phyloP scores from a whole-genome alignment of 2,797 vertebrate species.

The Leucoraja ocellata region DNA sequence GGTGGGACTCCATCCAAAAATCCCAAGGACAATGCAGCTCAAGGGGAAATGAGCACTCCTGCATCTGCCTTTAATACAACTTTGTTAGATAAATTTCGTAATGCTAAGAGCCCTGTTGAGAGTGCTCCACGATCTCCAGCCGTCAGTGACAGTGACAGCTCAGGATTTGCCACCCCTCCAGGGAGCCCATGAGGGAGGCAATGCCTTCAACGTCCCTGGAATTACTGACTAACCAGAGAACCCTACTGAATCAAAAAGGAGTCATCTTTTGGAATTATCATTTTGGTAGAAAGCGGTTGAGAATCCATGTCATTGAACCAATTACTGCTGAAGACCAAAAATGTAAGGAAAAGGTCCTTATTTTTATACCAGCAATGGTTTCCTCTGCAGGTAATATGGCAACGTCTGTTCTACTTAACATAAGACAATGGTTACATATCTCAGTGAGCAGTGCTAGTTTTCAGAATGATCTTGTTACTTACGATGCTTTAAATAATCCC shows the following conservation, averaged over 20 bases:
- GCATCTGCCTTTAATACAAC: constrained; percentile 40
- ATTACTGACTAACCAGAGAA: background rate
- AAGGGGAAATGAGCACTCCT: constrained; percentile 35
- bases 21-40: background rate
- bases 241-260: background rate
- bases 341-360: background rate
- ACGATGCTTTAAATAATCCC: background rate
- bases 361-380: background rate
- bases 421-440: background rate
- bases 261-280: background rate
- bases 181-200: constrained; percentile 36
- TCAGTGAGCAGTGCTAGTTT: background rate
- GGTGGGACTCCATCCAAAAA: constrained; percentile 41
- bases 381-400: background rate
- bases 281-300: background rate
- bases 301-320: background rate
- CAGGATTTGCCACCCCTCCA: constrained; percentile 40
- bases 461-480: background rate
- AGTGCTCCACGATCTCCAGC: constrained; percentile 6
- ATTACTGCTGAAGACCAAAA: background rate
- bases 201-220: background rate
- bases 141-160: constrained; percentile 38
- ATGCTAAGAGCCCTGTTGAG: constrained; percentile 37
- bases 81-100: constrained; percentile 42
- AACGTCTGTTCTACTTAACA: background rate